A percentile compares a stretch with the other conserved stretches of the same genome.
Conservation (phyloP, 2,797 vertebrate genomes). For the Myotis pilosus region DNA sequence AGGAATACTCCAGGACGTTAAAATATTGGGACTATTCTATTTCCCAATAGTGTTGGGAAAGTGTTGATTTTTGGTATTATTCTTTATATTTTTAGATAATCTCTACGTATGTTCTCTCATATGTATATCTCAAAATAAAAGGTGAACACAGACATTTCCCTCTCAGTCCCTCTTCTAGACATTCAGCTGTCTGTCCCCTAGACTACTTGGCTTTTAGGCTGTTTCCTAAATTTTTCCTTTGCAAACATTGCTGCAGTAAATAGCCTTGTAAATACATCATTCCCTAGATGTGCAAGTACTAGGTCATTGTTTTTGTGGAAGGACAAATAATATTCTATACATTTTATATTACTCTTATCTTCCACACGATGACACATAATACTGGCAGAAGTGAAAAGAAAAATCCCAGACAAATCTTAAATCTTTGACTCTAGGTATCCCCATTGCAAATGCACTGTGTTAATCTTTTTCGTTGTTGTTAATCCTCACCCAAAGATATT, state of each 20-base stretch:
- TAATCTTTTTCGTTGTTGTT: neutral
- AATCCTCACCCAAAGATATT: too few species aligned
- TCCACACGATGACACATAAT: neutral
- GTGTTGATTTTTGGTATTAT: neutral
- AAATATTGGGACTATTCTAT: neutral
- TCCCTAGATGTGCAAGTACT: neutral
- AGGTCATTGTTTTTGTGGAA: neutral
- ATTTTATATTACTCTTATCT: neutral
- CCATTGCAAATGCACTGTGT: neutral
- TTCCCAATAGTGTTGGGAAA: too few species aligned
- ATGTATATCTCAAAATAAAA: conserved; percentile 1
- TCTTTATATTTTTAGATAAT: neutral
- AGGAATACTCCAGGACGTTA: neutral
- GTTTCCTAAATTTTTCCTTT: neutral
- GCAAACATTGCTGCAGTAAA: neutral
- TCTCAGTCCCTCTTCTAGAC: neutral
- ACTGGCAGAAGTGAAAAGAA: neutral
- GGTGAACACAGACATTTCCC: neutral
- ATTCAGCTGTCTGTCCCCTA: neutral
- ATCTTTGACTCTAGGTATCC: neutral
- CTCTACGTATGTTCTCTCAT: neutral
- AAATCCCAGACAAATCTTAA: neutral
- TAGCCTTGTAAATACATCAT: neutral
- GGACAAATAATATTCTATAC: neutral
- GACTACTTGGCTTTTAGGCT: neutral